Percentiles rank a stretch among this genome's conserved stretches.
Evolutionary conservation across 2,797 vertebrate genomes (phyloP).

Genomic region (Heliangelus exortis): DNA sequence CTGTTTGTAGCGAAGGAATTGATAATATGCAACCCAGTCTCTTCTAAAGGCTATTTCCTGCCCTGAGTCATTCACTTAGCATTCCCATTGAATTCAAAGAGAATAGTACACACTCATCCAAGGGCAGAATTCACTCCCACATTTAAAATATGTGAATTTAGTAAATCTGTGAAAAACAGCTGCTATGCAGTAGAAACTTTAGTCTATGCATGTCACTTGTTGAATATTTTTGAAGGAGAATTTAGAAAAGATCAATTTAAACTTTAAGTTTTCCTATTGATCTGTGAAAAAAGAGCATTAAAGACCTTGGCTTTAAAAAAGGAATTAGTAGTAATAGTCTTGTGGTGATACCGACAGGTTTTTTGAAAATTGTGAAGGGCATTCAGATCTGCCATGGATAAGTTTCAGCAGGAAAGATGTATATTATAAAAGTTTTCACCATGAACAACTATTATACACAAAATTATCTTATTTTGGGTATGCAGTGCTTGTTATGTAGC

Average conservation of each 20-base stretch:
- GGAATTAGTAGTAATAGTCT: background rate
- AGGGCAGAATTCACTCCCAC: too few relatives aligned
- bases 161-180: too few relatives aligned
- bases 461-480: background rate
- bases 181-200: too few relatives aligned
- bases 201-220: background rate
- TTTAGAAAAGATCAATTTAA: background rate
- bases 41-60: slow-evolving; percentile 37
- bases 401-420: background rate
- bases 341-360: background rate
- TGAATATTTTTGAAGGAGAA: background rate
- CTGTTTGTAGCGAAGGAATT: slow-evolving; percentile 3
- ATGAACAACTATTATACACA: background rate
- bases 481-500: background rate
- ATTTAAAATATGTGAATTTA: too few relatives aligned
- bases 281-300: background rate
- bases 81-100: background rate
- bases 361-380: background rate
- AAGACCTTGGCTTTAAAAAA: background rate
- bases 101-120: background rate
- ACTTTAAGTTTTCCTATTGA: background rate
- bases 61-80: background rate
- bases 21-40: slow-evolving; percentile 3
- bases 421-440: background rate
- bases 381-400: background rate